These are phyloP conservation scores for Dolichopus griseipennis DNA, from an alignment of 2,888 invertebrate species.

Conservation along the genomic window DNA sequence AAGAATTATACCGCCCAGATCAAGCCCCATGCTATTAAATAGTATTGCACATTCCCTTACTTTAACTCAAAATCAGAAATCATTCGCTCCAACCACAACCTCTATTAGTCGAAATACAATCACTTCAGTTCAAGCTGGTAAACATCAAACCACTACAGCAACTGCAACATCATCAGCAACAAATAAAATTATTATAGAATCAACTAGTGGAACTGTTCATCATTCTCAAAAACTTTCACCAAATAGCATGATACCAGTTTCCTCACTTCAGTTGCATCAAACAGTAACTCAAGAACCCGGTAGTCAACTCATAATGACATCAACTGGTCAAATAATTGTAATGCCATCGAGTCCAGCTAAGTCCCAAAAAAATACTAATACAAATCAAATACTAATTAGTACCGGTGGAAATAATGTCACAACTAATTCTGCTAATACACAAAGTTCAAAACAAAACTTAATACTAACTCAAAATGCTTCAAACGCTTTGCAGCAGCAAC, in stretches of 20 bases:
- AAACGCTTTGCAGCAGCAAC: constrained; percentile 24
- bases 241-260: constrained; percentile 27
- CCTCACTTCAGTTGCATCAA: constrained; percentile 33
- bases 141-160: constrained; percentile 50
- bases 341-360: constrained; percentile 32
- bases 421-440: constrained; percentile 21
- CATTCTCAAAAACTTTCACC: constrained; percentile 28
- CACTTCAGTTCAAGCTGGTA: constrained; percentile 63
- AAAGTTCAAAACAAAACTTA: constrained; percentile 10
- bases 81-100: constrained; percentile 36
- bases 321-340: constrained; percentile 41
- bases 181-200: neutral
- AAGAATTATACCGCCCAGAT: constrained; percentile 39
- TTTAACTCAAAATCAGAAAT: constrained; percentile 16
- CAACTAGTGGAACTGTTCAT: constrained; percentile 7
- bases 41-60: constrained; percentile 26
- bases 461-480: constrained; percentile 17
- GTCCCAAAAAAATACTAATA: constrained; percentile 23
- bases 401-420: constrained; percentile 19
- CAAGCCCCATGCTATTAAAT: constrained; percentile 28
- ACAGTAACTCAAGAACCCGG: constrained; percentile 29
- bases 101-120: constrained; percentile 73
- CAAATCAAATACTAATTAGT: constrained; percentile 27
- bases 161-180: constrained; percentile 33
- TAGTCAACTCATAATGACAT: constrained; percentile 42